phyloP scores from a whole-genome alignment of 2,113 vertebrate species.

The Hepsetus odoe region DNA sequence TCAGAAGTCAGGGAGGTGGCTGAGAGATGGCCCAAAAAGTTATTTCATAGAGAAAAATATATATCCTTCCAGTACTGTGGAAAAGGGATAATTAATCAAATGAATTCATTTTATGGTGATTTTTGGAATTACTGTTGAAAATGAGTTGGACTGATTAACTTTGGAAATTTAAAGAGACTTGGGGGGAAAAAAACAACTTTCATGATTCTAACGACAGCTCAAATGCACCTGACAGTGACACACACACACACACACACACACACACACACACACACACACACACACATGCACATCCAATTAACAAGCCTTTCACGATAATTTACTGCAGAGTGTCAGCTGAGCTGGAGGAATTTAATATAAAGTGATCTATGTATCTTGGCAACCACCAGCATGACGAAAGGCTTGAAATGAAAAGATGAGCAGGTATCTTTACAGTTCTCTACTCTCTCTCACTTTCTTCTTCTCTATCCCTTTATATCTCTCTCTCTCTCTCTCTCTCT shows the following conservation, averaged over 20 bases:
- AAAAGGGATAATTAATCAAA: conserved; percentile 51
- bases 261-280: conserved; percentile 29
- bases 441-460: conserved; percentile 13
- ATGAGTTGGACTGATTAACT: conserved; percentile 39
- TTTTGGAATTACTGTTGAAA: conserved; percentile 42
- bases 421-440: conserved; percentile 61
- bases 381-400: conserved; percentile 62
- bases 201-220: conserved; percentile 4
- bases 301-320: conserved; percentile 71
- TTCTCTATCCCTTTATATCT: too few relatives aligned
- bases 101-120: conserved; percentile 53
- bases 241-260: conserved; percentile 15
- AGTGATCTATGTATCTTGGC: conserved; percentile 73
- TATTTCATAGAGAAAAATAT: conserved; percentile 20
- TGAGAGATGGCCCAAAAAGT: conserved; percentile 37
- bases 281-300: conserved; percentile 49
- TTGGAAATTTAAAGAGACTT: conserved; percentile 28
- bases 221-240: conserved; percentile 27
- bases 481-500: conserved; percentile 1
- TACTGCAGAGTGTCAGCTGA: conserved; percentile 68
- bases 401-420: conserved; percentile 57
- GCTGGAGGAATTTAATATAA: conserved; percentile 74
- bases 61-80: background rate
- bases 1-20: conserved; percentile 38
- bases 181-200: background rate